Conservation (phyloP, 2,888 invertebrate genomes). For the Thelaira solivaga region DNA sequence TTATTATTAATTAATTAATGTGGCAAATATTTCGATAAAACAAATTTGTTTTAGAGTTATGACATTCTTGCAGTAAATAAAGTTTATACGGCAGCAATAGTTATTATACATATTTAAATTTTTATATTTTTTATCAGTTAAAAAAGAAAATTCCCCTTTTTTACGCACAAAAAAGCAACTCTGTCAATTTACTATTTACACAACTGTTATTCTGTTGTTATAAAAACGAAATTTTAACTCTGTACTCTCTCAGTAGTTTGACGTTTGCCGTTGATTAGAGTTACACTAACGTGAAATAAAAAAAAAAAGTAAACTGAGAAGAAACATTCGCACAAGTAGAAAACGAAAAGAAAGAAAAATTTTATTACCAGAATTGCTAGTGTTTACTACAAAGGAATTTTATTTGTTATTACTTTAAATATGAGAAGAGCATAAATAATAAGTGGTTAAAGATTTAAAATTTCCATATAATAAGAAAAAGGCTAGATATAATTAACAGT, state of each 20-base stretch:
- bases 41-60: too few species aligned
- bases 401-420: slow-evolving; percentile 38
- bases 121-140: slow-evolving; percentile 14
- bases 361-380: slow-evolving; percentile 27
- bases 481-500: neutral
- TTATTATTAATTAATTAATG: too few species aligned
- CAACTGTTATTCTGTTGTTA: slow-evolving; percentile 47
- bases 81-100: neutral
- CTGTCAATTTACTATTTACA: slow-evolving; percentile 25
- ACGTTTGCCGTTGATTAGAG: slow-evolving; percentile 57
- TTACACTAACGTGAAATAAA: slow-evolving; percentile 46
- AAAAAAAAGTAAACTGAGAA: slow-evolving; percentile 8
- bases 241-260: slow-evolving; percentile 57
- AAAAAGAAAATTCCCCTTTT: slow-evolving; percentile 18
- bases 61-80: too few species aligned
- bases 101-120: neutral
- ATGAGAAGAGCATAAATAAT: slow-evolving; percentile 3
- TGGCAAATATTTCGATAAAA: too few species aligned
- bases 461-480: neutral
- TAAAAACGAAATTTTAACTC: slow-evolving; percentile 44
- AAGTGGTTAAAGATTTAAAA: slow-evolving; percentile 37
- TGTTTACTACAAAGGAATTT: slow-evolving; percentile 28
- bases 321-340: slow-evolving; percentile 21
- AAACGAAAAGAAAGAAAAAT: slow-evolving; percentile 26
- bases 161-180: slow-evolving; percentile 36